phyloP scores from a whole-genome alignment of 2,113 vertebrate genomes.

The Acanthisitta chloris region DNA sequence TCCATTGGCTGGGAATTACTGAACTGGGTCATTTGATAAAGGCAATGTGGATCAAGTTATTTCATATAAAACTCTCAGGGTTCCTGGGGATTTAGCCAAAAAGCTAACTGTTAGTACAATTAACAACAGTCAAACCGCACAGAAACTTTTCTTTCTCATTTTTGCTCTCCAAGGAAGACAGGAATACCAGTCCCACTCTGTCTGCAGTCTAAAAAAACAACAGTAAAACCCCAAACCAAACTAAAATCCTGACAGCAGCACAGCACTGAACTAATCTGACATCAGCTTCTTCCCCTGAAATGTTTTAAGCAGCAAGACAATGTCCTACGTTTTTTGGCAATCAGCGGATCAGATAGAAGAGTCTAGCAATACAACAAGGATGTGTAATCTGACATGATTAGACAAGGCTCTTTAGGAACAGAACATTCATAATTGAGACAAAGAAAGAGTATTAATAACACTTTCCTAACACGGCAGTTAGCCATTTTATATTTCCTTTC shows the following conservation, averaged over 20 bases:
- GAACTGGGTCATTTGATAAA: slow-evolving; percentile 18
- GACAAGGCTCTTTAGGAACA: slow-evolving; percentile 94
- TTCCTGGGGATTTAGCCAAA: not conserved
- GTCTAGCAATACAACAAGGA: slow-evolving; percentile 82
- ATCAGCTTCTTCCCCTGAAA: slow-evolving; percentile 62
- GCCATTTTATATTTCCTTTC: slow-evolving; percentile 92
- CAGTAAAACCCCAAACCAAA: not conserved
- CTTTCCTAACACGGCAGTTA: slow-evolving; percentile 85
- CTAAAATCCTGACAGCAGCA: slow-evolving; percentile 4
- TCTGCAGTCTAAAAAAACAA: not conserved
- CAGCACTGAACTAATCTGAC: slow-evolving; percentile 61
- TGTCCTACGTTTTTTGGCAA: slow-evolving; percentile 74
- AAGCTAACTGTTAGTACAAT: not conserved
- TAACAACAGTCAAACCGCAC: not conserved
- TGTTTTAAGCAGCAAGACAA: slow-evolving; percentile 70
- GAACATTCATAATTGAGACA: slow-evolving; percentile 90
- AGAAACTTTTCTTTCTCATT: not conserved
- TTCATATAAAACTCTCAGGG: not conserved
- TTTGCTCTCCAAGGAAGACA: not conserved
- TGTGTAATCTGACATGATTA: slow-evolving; percentile 95
- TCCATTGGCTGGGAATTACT: not conserved
- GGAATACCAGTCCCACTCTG: not conserved
- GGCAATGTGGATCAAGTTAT: not conserved
- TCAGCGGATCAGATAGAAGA: slow-evolving; percentile 77
- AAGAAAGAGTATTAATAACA: slow-evolving; percentile 94